Conservation (phyloP, 2,113 vertebrate species). For the Chamaea fasciata region DNA sequence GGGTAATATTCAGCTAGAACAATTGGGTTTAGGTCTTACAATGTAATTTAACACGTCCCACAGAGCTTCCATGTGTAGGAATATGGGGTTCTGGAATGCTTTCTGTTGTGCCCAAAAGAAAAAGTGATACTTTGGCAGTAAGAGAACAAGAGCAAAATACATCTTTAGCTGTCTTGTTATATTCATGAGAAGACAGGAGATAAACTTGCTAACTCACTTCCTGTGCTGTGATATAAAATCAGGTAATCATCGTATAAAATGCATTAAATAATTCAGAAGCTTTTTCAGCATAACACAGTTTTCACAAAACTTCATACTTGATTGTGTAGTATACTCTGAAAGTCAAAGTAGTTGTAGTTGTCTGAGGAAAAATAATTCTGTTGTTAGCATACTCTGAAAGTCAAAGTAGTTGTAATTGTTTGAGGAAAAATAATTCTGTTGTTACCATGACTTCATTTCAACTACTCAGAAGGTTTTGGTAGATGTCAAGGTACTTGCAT, state of each 20-base stretch:
- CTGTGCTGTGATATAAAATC: neutral
- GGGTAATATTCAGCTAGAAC: neutral
- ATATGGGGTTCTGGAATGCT: neutral
- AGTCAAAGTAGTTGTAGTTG: neutral
- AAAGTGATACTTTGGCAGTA: neutral
- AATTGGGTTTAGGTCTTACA: neutral
- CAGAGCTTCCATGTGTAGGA: neutral
- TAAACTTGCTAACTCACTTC: neutral
- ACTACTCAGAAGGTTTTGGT: fast-evolving
- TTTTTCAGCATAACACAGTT: neutral
- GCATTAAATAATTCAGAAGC: neutral
- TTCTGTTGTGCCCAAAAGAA: neutral
- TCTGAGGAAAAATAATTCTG: neutral
- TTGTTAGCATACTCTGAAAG: neutral
- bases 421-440: neutral
- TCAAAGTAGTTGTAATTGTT: neutral
- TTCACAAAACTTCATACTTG: neutral
- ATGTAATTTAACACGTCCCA: neutral
- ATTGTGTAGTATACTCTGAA: neutral
- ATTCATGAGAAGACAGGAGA: neutral
- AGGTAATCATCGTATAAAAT: neutral
- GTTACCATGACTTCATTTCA: neutral
- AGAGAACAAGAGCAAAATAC: neutral
- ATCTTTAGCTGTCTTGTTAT: neutral
- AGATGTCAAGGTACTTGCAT: neutral